phyloP scores from a whole-genome alignment of 2,888 invertebrate species.

The Thelaira solivaga region DNA sequence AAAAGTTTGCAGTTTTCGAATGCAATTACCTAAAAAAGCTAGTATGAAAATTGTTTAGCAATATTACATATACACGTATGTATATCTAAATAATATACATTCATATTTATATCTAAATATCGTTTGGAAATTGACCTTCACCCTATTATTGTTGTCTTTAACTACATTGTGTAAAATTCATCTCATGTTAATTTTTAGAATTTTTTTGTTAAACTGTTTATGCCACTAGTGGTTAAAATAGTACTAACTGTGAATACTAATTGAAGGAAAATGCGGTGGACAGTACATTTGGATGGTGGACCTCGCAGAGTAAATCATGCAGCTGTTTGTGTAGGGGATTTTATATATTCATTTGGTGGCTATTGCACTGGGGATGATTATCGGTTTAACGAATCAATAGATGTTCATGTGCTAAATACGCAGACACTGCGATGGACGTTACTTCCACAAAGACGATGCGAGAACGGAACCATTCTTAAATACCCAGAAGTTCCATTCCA shows the following conservation, averaged over 20 bases:
- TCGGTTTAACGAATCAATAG: conserved; percentile 86
- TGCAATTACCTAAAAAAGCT: neutral
- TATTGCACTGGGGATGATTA: conserved; percentile 90
- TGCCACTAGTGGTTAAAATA: neutral
- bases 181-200: conserved; percentile 11
- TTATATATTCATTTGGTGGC: conserved; percentile 94
- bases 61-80: too few species aligned
- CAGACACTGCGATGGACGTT: conserved; percentile 80
- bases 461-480: conserved; percentile 75
- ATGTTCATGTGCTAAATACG: conserved; percentile 90
- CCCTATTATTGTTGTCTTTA: conserved; percentile 31
- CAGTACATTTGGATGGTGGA: conserved; percentile 91
- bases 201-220: neutral
- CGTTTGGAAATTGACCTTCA: conserved; percentile 52
- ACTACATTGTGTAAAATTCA: neutral
- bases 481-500: conserved; percentile 85
- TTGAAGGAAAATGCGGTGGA: conserved; percentile 85
- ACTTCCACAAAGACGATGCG: conserved; percentile 78
- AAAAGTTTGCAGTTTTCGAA: neutral
- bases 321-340: conserved; percentile 87
- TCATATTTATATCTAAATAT: neutral
- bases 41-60: neutral
- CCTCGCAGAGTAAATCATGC: conserved; percentile 94
- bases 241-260: neutral
- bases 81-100: too few species aligned